Base-by-base conservation (phyloP, 2,797 vertebrate genomes). In the Huso huso region DNA sequence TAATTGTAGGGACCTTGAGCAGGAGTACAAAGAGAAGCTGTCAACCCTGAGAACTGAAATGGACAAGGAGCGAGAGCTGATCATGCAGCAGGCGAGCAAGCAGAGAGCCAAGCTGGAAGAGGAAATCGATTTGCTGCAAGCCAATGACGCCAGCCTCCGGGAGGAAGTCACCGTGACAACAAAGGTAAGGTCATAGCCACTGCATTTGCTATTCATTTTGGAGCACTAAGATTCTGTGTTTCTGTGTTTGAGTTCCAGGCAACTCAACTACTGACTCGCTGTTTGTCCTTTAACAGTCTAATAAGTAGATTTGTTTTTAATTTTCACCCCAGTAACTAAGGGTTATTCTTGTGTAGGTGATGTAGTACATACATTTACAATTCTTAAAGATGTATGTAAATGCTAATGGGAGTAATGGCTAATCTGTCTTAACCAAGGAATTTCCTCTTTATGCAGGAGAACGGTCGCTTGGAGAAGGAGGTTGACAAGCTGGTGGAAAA, bases 1-100 rank as follows among this genome's bases (percentile, higher is more conserved):
- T 77, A 69, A 64, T 76, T 69, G 3, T 77, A 98, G 95, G 81
- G 80, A 87, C 49, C 81, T 96, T 81, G 92, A 95, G 76, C 88
- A 87, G 77, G 91, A 88, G 7, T 94, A 88, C 77, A 81, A 76
- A 18, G 92, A 85, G 12, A 85, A 85, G 66, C 78, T 93, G 77
- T 71, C 68, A 1, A 68, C 83, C 5, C 75, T 93, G 69, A 85
- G 90, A 63, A 78, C 80, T 0, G 88, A 94, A 78, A 74, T 85
- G 3, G 88, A 93, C 79, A 84, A 83, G 66, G 93, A 95, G 69
- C 90, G 76, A 8, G 93, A 94, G 48, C 77, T 81, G 5, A 76
- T 92, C 70, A 77, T 92, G 77, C 91, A 93, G 77, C 90, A 93
- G 77, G 77, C 73, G 51, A 74, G 85, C 52, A 74, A 66, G 12